phyloP scores from a whole-genome alignment of 2,113 vertebrate species.

The Thamnophis sirtalis region DNA sequence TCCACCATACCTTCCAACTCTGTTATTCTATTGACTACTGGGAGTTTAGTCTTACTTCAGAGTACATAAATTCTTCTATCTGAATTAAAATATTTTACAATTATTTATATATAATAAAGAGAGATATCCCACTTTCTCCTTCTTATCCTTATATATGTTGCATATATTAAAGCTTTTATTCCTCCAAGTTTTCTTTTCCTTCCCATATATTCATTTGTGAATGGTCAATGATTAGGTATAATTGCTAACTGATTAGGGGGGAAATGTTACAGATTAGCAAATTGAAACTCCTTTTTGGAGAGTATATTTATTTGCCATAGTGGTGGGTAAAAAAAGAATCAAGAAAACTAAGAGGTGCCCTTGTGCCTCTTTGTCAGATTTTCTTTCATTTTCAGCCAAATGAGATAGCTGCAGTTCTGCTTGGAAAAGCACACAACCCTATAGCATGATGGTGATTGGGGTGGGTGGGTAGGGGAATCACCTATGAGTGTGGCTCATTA shows the following conservation, averaged over 20 bases:
- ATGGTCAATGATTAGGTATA: background rate
- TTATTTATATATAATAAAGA: background rate
- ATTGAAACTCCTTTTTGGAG: background rate
- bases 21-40: background rate
- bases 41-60: background rate
- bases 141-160: constrained; percentile 41
- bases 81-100: background rate
- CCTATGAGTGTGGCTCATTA: constrained; percentile 53
- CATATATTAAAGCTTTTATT: constrained; percentile 41
- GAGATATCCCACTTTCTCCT: constrained; percentile 7
- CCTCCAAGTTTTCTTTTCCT: background rate
- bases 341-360: background rate
- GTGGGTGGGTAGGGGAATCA: constrained; percentile 26
- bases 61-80: background rate
- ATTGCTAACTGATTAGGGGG: background rate
- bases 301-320: constrained; percentile 16
- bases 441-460: constrained; percentile 6
- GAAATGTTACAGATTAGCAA: background rate
- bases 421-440: constrained; percentile 42
- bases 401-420: background rate
- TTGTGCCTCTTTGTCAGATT: background rate
- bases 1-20: background rate
- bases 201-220: background rate
- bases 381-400: constrained; percentile 31
- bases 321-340: background rate